Base-by-base conservation (phyloP, 2,797 vertebrate genomes). In the Poeciliopsis gracilis region DNA sequence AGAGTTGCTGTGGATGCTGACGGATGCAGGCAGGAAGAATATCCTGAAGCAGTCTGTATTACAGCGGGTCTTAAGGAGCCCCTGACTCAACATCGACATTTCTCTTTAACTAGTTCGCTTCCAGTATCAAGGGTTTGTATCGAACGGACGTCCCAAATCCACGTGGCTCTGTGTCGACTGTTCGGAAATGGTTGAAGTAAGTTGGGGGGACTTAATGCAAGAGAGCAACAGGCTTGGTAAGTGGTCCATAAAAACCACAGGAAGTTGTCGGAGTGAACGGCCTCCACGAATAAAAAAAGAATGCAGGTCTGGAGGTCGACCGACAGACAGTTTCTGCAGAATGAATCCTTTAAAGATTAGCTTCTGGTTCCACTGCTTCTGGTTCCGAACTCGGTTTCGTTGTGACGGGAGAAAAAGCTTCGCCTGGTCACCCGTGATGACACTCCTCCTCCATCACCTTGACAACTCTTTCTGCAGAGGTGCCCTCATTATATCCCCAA, bases 381-480 rank as follows among this genome's bases (percentile, higher is more conserved):
- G 47, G 38, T 36, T 84, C 73, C 49, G 80, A 80, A 61, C 70
- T 70, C 41, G 33, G 79, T 82, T 90, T 75, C 43, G 75, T 53
- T 73, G 78, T 47, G 82, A 86, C 8, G 75, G 81, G 72, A 75
- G 67, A 79, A 76, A 86, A 82, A 81, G 59, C 86, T 76, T 49
- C 67, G 78, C 80, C 82, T 59, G 51, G 70, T 84, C 87, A 84
- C 72, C 88, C 83, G n/a, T 16, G 69, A 78, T 81, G 84, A 81
- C 87, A 76, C 73, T 76, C 66, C 86, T 86, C 84, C 76, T 82
- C 25, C 11, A 88, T 78, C 82, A 84, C 88, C 81, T 91, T 89
- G 84, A 90, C 87, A 85, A 81, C 76, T 91, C 88, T 88, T 88
- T 89, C 84, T 84, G 49, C 86, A 25, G 70, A 77, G 77, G 83